These are phyloP conservation scores for Crocuta crocuta DNA, from an alignment of 2,113 vertebrate species.

Conservation along the genomic window DNA sequence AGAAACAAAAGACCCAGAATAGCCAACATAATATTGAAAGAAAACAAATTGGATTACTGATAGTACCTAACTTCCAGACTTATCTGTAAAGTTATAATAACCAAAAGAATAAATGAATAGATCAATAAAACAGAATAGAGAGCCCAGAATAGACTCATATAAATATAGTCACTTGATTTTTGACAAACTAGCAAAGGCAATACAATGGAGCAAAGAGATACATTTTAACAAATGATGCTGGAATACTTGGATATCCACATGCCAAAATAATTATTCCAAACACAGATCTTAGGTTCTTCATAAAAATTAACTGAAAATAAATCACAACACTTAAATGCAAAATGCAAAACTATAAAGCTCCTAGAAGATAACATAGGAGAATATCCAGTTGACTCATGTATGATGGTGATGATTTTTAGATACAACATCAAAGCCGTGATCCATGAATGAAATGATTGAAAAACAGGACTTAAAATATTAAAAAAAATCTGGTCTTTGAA, in stretches of 20 bases:
- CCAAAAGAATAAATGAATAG: not conserved
- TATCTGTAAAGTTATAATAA: not conserved
- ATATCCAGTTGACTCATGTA: not conserved
- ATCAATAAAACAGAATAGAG: not conserved
- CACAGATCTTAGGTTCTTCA: not conserved
- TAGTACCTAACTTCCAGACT: too few species aligned
- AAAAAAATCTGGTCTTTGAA: not conserved
- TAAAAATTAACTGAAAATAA: not conserved
- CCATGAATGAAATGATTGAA: not conserved
- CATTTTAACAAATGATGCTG: not conserved
- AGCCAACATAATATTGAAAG: not conserved
- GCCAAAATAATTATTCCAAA: not conserved
- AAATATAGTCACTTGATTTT: not conserved
- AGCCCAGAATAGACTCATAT: not conserved
- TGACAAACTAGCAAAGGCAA: not conserved
- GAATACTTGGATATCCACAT: not conserved
- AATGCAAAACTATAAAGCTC: not conserved
- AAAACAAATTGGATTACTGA: not conserved
- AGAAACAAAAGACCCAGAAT: not conserved
- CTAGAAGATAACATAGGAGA: not conserved
- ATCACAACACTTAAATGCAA: not conserved
- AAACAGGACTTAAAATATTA: not conserved
- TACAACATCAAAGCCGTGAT: not conserved
- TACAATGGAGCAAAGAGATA: not conserved
- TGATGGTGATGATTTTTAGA: not conserved